phyloP scores from a whole-genome alignment of 2,113 vertebrate genomes.

The Recurvirostra avosetta region DNA sequence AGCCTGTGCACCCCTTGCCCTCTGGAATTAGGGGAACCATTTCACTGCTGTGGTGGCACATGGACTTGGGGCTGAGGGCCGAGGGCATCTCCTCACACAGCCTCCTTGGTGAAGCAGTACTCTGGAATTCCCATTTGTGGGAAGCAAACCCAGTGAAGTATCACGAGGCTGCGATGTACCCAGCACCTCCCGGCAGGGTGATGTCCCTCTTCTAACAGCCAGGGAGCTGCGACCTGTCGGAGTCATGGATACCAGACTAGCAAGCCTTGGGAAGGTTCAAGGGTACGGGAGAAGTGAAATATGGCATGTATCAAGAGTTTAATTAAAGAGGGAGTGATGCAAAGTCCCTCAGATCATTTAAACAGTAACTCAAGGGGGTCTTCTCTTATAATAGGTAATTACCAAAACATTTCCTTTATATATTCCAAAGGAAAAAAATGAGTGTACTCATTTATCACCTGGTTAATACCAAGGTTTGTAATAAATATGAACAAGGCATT shows the following conservation, averaged over 20 bases:
- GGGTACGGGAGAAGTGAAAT: neutral
- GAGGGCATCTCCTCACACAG: rapidly evolving
- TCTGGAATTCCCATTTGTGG: neutral
- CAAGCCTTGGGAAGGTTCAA: neutral
- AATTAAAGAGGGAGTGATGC: neutral
- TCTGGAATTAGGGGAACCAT: rapidly evolving
- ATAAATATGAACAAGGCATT: neutral
- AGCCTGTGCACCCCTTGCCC: rapidly evolving
- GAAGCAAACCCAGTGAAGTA: rapidly evolving
- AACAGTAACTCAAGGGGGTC: neutral
- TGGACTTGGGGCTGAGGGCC: neutral
- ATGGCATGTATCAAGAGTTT: neutral
- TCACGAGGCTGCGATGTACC: rapidly evolving
- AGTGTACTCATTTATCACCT: neutral
- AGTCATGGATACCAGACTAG: neutral
- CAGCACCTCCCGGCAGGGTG: neutral
- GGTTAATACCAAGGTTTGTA: neutral
- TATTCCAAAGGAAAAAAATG: neutral
- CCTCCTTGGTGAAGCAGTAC: neutral
- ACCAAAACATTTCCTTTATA: neutral
- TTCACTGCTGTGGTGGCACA: too few species aligned
- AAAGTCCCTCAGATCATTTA: neutral
- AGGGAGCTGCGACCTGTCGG: neutral
- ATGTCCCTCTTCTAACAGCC: rapidly evolving
- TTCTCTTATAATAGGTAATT: neutral